These are phyloP conservation scores for Chamaetylas fuelleborni DNA, from an alignment of 2,113 vertebrate species.

Conservation along the genomic window DNA sequence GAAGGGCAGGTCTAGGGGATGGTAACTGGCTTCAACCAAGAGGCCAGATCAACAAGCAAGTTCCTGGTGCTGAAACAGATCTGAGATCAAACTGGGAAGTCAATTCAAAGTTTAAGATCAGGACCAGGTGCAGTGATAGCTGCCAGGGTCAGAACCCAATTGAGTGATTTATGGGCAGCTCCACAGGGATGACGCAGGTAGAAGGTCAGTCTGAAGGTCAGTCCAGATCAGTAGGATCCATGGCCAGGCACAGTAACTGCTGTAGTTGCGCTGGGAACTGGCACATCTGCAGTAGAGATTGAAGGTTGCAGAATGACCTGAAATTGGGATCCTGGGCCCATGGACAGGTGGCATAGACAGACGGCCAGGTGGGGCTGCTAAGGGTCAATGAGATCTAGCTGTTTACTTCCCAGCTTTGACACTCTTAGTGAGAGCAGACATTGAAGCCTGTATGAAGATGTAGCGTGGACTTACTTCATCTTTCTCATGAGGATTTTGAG, in stretches of 20 bases:
- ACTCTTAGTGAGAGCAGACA: neutral
- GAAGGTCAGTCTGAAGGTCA: neutral
- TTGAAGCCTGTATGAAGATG: neutral
- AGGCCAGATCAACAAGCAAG: neutral
- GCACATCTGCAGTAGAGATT: neutral
- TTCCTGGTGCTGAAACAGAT: neutral
- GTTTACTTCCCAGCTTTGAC: neutral
- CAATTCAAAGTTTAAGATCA: neutral
- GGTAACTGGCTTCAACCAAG: neutral
- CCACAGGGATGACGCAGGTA: neutral
- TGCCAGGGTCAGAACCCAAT: neutral
- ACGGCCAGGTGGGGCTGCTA: neutral
- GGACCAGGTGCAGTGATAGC: neutral
- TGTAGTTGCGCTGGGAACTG: neutral
- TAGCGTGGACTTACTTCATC: neutral
- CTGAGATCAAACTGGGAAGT: neutral
- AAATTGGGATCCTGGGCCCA: neutral
- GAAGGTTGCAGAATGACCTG: neutral
- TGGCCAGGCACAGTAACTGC: neutral
- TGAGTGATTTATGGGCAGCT: neutral
- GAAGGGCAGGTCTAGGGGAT: neutral
- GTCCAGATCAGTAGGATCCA: neutral
- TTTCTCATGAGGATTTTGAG: neutral
- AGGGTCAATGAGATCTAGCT: neutral
- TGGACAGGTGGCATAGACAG: rapidly evolving